Conservation (phyloP, 2,888 invertebrate genomes). For the Thecophora atra region DNA sequence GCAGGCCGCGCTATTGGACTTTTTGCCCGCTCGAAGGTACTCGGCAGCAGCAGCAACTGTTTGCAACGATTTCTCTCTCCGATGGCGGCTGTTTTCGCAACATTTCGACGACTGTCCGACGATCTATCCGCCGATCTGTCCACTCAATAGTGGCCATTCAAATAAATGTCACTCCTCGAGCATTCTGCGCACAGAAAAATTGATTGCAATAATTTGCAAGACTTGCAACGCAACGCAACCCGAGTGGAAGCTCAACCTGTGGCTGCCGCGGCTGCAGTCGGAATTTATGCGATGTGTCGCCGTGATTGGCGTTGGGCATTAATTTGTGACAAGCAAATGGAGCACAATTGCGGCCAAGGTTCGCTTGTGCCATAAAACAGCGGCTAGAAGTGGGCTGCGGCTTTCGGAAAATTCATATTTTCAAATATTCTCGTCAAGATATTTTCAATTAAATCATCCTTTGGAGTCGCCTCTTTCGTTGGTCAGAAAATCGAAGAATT, state of each 20-base stretch:
- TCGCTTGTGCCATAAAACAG: background rate
- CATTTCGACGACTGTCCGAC: conserved; percentile 15
- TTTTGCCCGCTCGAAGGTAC: background rate
- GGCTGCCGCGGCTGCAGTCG: conserved; percentile 52
- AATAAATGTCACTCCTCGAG: conserved; percentile 60
- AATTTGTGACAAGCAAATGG: conserved; percentile 47
- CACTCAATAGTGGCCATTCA: conserved; percentile 50
- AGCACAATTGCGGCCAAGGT: conserved; percentile 3
- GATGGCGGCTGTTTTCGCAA: conserved; percentile 8
- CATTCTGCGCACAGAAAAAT: conserved; percentile 52
- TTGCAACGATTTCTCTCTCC: conserved; percentile 1
- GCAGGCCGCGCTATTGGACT: background rate
- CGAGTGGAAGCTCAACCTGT: conserved; percentile 10
- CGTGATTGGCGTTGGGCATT: conserved; percentile 60
- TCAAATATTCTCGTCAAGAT: too few relatives aligned
- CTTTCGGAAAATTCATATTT: too few relatives aligned
- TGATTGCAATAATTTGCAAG: conserved; percentile 60
- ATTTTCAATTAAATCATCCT: too few relatives aligned
- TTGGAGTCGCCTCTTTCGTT: too few relatives aligned
- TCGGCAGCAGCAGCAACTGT: background rate
- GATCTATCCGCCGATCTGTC: background rate
- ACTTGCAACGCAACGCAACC: conserved; percentile 43
- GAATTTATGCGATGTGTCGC: conserved; percentile 62
- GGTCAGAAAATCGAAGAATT: too few relatives aligned
- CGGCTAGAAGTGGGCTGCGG: too few relatives aligned